Base-by-base conservation (phyloP, 2,888 invertebrate species). In the Pyralis farinalis region DNA sequence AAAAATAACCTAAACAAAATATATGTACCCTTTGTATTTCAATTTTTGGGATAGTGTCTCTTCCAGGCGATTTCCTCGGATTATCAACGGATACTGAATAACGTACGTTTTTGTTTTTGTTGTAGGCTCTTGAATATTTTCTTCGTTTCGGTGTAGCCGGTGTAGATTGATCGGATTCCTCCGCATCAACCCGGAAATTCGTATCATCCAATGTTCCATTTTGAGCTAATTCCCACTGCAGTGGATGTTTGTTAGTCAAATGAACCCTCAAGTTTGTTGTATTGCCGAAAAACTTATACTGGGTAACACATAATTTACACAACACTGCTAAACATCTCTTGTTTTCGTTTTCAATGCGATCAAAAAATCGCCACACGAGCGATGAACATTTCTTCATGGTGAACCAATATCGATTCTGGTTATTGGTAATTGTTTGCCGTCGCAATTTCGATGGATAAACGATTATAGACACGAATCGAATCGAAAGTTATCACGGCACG, bases 201-300 rank as follows among this genome's bases (percentile, higher is more conserved):
- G 75, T 45, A 7, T 80, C 79, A 16, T 83, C 79, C 43, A 82
- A 59, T 20, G 63, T 71, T 29, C 79, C 81, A 54, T 68, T 84
- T 48, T 82, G 77, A 29, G 76, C 60, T 27, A 88, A 58, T 46
- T 86, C 86, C 88, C 88, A 88, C 49, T 88, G 87, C 44, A 88
- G 71, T 1, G 87, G 87, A 60, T 88, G 88, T 56, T 84, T 87
- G 44, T 79, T 78, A 40, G 74, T 71, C 48, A 88, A 59, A 63
- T 88, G 88, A 12, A 75, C 61, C 53, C 85, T 69, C 34, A 87
- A 63, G 56, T 88, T 88, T 1, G 88, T 87, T 2, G 88, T 88
- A 58, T 87, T 88, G 37, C 88, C 87, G 49, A 85, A 87, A 62
- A 73, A 88, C 62, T 87, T 88, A 50, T 87, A 87, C 46, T 83